These are phyloP conservation scores for Bellardia pandia DNA, from an alignment of 2,888 invertebrate species.

Conservation along the genomic window DNA sequence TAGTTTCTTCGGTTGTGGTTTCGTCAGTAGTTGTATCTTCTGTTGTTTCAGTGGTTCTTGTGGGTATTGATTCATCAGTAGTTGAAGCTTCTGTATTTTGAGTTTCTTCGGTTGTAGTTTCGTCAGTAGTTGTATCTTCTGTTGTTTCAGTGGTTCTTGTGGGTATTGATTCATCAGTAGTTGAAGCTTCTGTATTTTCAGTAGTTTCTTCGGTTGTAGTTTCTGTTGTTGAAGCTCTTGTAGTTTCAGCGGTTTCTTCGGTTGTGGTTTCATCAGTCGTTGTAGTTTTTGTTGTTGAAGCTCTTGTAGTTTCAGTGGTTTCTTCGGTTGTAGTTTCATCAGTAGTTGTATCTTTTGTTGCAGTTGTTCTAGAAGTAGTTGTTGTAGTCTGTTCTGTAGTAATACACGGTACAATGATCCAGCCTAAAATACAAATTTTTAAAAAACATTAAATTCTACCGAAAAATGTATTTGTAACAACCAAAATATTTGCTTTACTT, in stretches of 20 bases:
- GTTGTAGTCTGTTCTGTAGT: background rate
- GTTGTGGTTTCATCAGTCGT: background rate
- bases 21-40: background rate
- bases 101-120: background rate
- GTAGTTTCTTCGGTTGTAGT: background rate
- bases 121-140: background rate
- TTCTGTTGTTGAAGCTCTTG: background rate
- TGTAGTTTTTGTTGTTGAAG: background rate
- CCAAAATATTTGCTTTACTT: slow-evolving; percentile 14
- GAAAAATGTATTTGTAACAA: too few species aligned
- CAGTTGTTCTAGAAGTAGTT: background rate
- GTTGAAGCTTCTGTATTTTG: background rate
- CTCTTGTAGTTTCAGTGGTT: background rate
- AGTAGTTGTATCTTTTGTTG: background rate
- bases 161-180: too few species aligned
- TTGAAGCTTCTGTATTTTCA: background rate
- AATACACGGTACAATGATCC: slow-evolving; percentile 21
- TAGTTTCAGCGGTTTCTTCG: background rate
- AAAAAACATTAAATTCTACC: background rate
- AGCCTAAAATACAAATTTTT: background rate
- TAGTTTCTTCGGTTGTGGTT: background rate
- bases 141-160: background rate
- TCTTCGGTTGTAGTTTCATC: background rate
- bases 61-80: background rate
- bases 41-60: background rate